Evolutionary conservation across 2,113 vertebrate species (phyloP).

Genomic region (Chunga burmeisteri): DNA sequence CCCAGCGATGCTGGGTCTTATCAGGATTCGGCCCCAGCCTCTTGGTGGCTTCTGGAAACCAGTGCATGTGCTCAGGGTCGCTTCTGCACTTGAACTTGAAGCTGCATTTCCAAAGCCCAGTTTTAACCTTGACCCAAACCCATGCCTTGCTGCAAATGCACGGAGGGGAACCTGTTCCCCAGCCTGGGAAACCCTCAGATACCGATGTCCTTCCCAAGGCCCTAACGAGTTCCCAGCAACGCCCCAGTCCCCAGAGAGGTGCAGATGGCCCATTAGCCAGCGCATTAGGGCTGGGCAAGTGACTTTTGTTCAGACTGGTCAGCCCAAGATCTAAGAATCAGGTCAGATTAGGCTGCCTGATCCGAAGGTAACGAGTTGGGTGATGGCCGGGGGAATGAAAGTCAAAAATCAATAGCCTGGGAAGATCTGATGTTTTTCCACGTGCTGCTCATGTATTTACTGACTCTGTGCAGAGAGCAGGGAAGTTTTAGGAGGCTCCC

Average conservation of each 20-base stretch:
- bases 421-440: constrained; percentile 3
- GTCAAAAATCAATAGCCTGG: constrained; percentile 49
- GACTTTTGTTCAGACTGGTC: background rate
- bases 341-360: constrained; percentile 19
- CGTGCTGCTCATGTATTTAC: background rate
- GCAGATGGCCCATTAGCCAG: background rate
- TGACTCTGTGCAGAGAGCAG: background rate
- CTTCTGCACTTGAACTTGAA: background rate
- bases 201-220: accelerated
- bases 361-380: background rate
- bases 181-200: accelerated
- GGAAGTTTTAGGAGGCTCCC: background rate
- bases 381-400: background rate
- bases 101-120: background rate
- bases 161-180: background rate
- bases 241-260: background rate
- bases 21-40: background rate
- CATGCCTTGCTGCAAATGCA: accelerated
- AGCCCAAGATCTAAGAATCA: background rate
- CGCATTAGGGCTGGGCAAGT: background rate
- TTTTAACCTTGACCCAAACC: background rate
- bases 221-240: background rate
- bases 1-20: accelerated
- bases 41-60: background rate
- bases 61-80: accelerated